phyloP scores from a whole-genome alignment of 2,888 invertebrate genomes.

The Ferrisia virgata region DNA sequence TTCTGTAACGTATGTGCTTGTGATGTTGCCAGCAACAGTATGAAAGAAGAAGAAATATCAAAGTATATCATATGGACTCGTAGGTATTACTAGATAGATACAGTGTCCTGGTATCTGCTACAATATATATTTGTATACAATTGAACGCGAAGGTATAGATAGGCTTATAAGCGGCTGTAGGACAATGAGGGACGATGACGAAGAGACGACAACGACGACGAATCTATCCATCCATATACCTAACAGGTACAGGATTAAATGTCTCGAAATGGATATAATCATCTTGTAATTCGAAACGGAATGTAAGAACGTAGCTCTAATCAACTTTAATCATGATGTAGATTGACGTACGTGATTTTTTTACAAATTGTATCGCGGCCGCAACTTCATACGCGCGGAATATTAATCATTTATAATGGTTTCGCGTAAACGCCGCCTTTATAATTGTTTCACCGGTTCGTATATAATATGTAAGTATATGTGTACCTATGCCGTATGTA shows the following conservation, averaged over 20 bases:
- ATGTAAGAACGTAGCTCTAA: constrained; percentile 27
- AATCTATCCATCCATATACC: background rate
- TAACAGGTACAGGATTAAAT: constrained; percentile 28
- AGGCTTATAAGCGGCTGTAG: no score
- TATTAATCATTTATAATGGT: constrained; percentile 19
- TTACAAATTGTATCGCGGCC: constrained; percentile 33
- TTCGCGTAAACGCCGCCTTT: background rate
- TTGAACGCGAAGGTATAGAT: no score
- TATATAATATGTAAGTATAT: background rate
- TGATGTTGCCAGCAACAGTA: background rate
- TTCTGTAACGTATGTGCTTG: background rate
- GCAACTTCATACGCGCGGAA: background rate
- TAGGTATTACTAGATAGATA: background rate
- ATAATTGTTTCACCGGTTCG: background rate
- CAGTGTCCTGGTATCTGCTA: background rate
- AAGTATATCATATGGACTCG: background rate
- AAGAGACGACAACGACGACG: background rate
- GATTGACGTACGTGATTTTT: constrained; percentile 41
- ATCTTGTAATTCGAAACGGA: constrained; percentile 43
- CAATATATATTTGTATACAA: no score
- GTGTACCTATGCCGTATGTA: background rate
- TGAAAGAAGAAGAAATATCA: background rate
- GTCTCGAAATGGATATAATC: constrained; percentile 43
- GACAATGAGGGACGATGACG: background rate
- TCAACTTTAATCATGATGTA: constrained; percentile 41